Base-by-base conservation (phyloP, 2,888 invertebrate species). In the Marasmarcha lunaedactyla region DNA sequence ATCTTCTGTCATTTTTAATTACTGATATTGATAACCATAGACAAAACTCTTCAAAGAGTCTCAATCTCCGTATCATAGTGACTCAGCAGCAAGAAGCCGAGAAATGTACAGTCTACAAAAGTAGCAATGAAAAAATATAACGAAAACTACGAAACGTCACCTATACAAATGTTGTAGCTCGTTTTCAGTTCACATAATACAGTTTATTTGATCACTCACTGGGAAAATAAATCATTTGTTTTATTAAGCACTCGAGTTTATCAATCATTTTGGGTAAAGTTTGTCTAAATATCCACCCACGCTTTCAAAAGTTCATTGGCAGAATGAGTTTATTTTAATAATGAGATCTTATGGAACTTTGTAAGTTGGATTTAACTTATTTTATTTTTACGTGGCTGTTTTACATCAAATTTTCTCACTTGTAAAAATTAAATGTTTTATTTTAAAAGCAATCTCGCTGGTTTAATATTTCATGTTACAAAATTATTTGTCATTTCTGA, bases 1-100 rank as follows among this genome's bases (percentile, higher is more conserved):
- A 25, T 57, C 52, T 54, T 55, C 54, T 59, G 66, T 67, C 71
- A 66, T 46, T 57, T 65, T 67, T 68, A 68, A 71, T 71, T 69
- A 66, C 20, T 30, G 30, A 7, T n/a, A 30, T 30, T 30, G 30
- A 30, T 30, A 30, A n/a, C 30, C 9, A 9, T 30, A 30, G 11
- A 30, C n/a, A 30, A 30, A 30, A 30, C 30, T 30, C 30, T 25
- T 30, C 30, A n/a, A 30, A 30, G 11, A 7, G n/a, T 30, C n/a
- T 30, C n/a, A n/a, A 11, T 30, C 9, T 4, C 3, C 2, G 40
- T 44, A 48, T 71, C 70, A 71, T 36, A 51, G 45, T 72, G 72
- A 72, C 43, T 71, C 62, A 56, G 60, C 63, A 44, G 40, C 49
- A 53, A 50, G 9, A 3, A n/a, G 11, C 11, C 9, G 10, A 9